Percentiles rank a stretch among this genome's conserved stretches.
Conservation (phyloP, 2,888 invertebrate genomes). For the Xestia ashworthii region DNA sequence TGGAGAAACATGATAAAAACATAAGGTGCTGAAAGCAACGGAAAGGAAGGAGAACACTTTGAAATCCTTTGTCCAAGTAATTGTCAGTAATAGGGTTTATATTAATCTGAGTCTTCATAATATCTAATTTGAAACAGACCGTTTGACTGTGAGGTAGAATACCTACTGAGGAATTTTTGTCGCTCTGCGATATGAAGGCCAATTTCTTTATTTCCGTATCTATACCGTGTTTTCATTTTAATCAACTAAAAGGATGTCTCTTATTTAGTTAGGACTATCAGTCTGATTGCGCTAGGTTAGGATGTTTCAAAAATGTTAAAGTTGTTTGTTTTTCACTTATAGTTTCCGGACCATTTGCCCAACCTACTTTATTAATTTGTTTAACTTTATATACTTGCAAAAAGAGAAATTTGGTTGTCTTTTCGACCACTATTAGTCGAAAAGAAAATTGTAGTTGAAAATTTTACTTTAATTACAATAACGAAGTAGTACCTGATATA, state of each 20-base stretch:
- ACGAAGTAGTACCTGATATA: no score
- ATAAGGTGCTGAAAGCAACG: conserved; percentile 28
- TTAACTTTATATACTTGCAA: no score
- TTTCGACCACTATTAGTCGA: no score
- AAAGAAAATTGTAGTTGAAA: no score
- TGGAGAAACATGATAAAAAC: conserved; percentile 36
- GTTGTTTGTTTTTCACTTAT: no score
- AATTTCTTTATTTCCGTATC: not conserved
- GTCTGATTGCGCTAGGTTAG: no score
- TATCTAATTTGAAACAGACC: not conserved
- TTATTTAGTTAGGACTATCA: not conserved
- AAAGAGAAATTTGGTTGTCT: no score
- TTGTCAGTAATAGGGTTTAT: conserved; percentile 11
- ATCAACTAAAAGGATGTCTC: conserved; percentile 26
- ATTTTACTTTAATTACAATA: no score
- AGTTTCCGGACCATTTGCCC: no score
- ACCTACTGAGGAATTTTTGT: not conserved
- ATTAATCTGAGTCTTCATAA: conserved; percentile 21
- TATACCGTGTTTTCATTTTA: conserved; percentile 6
- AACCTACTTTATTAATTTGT: no score
- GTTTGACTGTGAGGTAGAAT: not conserved
- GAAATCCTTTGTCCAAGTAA: conserved; percentile 22
- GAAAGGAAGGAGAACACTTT: conserved; percentile 31
- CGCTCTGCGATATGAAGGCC: not conserved
- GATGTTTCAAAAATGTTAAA: no score